A percentile compares a stretch with the other conserved stretches of the same genome.
These are phyloP conservation scores for Odontomyia ornata DNA, from an alignment of 2,888 invertebrate species.

Conservation along the genomic window DNA sequence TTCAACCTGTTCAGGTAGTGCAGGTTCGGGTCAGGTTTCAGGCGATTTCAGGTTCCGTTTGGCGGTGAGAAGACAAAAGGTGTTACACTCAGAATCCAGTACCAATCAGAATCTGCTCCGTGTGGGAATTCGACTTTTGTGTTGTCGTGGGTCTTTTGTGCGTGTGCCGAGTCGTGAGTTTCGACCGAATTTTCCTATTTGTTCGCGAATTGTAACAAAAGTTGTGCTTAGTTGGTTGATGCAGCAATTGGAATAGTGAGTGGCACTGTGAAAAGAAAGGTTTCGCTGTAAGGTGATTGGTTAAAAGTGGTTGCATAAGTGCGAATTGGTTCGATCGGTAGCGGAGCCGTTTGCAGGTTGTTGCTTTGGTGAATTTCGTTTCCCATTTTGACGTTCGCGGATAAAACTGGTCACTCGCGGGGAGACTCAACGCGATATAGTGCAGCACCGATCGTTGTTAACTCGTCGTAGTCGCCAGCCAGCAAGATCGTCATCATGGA, in stretches of 20 bases:
- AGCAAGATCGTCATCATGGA: constrained; percentile 70
- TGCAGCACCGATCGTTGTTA: neutral
- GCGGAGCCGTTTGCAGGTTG: constrained; percentile 16
- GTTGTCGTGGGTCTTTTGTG: constrained; percentile 8
- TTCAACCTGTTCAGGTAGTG: constrained; percentile 29
- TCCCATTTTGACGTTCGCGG: neutral
- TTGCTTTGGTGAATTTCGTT: neutral
- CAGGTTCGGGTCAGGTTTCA: constrained; percentile 22
- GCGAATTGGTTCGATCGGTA: constrained; percentile 14
- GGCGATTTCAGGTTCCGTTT: constrained; percentile 13
- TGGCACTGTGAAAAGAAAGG: constrained; percentile 23
- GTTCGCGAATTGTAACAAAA: neutral
- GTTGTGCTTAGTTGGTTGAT: neutral
- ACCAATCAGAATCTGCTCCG: constrained; percentile 13
- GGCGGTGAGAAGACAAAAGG: constrained; percentile 11
- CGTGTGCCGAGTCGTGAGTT: constrained; percentile 22
- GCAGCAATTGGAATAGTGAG: constrained; percentile 1
- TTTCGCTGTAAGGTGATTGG: constrained; percentile 1
- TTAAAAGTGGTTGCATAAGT: constrained; percentile 35
- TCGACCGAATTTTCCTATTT: constrained; percentile 6
- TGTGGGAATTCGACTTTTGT: constrained; percentile 11
- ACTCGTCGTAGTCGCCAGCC: neutral
- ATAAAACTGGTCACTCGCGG: constrained; percentile 18
- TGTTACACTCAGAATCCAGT: constrained; percentile 8
- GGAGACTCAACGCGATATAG: neutral